Conservation (phyloP, 2,888 invertebrate genomes). For the Fragum whitleyi region DNA sequence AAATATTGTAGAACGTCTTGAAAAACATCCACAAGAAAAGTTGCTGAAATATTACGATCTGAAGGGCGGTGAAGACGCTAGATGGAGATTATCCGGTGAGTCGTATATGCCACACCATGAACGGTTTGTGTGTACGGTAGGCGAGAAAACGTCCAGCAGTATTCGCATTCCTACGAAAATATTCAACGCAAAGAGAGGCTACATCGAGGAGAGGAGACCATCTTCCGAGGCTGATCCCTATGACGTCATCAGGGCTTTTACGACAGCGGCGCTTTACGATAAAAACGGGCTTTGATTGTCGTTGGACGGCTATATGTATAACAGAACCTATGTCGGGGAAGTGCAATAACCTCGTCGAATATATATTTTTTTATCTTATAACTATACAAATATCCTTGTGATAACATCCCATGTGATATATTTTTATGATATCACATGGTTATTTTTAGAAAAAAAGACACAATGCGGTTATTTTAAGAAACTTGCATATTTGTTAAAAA, state of each 20-base stretch:
- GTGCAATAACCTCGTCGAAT: too few species aligned
- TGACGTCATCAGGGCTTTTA: conserved; percentile 31
- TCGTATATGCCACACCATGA: conserved; percentile 34
- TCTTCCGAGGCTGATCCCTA: conserved; percentile 47
- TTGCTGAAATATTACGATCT: conserved; percentile 39
- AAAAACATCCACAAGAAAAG: conserved; percentile 24
- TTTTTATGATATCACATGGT: too few species aligned
- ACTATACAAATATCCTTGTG: too few species aligned
- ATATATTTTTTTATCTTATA: too few species aligned
- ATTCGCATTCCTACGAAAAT: conserved; percentile 39
- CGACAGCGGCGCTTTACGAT: conserved; percentile 28
- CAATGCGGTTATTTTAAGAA: too few species aligned
- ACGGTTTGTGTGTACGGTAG: conserved; percentile 28
- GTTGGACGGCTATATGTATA: too few species aligned
- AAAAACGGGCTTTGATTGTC: conserved; percentile 12
- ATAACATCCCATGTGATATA: too few species aligned
- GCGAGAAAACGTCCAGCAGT: conserved; percentile 32
- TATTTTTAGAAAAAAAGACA: too few species aligned
- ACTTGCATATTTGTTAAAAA: too few species aligned
- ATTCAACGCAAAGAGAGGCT: conserved; percentile 28
- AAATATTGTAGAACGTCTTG: conserved; percentile 35
- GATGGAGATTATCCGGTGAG: conserved; percentile 39
- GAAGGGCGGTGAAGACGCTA: conserved; percentile 25
- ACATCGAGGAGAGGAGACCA: conserved; percentile 47
- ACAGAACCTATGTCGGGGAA: too few species aligned